Evolutionary conservation across 2,113 vertebrate genomes (phyloP), one percentile per base, ranked within the genome.

Genomic region (Corythaixoides concolor): DNA sequence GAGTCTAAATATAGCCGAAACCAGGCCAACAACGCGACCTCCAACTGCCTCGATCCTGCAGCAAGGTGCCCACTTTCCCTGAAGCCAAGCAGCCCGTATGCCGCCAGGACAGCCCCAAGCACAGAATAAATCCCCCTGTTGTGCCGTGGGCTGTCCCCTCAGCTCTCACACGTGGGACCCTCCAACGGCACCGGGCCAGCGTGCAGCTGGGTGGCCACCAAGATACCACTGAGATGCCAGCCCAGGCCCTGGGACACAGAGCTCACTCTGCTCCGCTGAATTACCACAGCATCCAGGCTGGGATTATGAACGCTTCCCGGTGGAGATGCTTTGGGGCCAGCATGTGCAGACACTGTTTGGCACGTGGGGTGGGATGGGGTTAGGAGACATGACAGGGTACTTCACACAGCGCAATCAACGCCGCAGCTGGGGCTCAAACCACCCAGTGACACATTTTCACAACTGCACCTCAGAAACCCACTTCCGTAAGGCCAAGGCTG

Each of bases 41-140:
- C 27, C 64, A 37, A 2, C 11, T 41, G 49, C 55, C 53, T 39
- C 2, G 0, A 5, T 33, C 56, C 50, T n/a, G 14, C 37, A 28
- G 62, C n/a, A 47, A 10, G 20, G 27, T 18, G 15, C 53, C 49
- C 9, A 1, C 49, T 27, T 18, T n/a, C 75, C 53, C 33, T 2
- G 0, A 32, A 63, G 27, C 41, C 33, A 47, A 52, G 55, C 62
- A 26, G 21, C 32, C 23, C 2, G 0, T 8, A 10, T 0, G 3
- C 49, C 15, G 1, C 5, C 2, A 0, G 39, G 30, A 23, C 63
- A 64, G 50, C n/a, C 30, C 20, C 1, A 0, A 15, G 19, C 26
- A 20, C 43, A 59, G 19, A 43, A 35, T 28, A 33, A 52, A 28
- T 12, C 24, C n/a, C 24, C 6, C 9, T 30, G 35, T 45, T 21